Conservation (phyloP, 1,140 invertebrate species). For the Bradysia coprophila region DNA sequence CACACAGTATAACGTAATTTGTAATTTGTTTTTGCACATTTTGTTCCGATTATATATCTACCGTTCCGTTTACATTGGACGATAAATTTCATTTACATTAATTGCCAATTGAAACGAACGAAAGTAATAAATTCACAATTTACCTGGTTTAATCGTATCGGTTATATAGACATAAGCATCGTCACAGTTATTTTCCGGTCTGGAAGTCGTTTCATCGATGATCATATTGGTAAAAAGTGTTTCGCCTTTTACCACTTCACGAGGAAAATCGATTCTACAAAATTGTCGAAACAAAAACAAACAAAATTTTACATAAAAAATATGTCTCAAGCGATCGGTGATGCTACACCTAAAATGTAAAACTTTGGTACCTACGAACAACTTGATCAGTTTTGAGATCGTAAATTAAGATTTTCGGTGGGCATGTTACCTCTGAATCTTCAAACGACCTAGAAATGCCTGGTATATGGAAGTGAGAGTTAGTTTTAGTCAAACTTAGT, state of each 20-base stretch:
- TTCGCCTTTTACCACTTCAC: constrained; percentile 42
- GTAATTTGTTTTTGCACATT: no score
- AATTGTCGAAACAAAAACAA: background rate
- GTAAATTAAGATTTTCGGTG: constrained; percentile 61
- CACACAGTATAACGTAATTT: no score
- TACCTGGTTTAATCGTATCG: constrained; percentile 58
- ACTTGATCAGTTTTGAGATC: constrained; percentile 49
- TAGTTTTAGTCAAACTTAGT: no score
- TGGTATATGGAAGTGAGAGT: constrained; percentile 10
- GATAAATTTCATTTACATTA: no score
- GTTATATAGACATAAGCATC: constrained; percentile 57
- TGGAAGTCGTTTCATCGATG: constrained; percentile 44
- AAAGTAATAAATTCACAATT: no score
- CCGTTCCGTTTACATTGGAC: no score
- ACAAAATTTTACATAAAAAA: no score
- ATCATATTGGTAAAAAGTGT: constrained; percentile 58
- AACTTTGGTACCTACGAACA: constrained; percentile 28
- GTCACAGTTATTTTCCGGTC: constrained; percentile 40
- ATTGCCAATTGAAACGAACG: no score
- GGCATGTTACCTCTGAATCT: constrained; percentile 51
- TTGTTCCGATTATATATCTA: no score
- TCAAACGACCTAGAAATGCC: constrained; percentile 56
- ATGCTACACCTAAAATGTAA: background rate
- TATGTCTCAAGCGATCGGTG: no score
- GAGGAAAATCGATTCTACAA: constrained; percentile 30